Conservation (phyloP, 2,797 vertebrate species). For the Ataeniobius toweri region DNA sequence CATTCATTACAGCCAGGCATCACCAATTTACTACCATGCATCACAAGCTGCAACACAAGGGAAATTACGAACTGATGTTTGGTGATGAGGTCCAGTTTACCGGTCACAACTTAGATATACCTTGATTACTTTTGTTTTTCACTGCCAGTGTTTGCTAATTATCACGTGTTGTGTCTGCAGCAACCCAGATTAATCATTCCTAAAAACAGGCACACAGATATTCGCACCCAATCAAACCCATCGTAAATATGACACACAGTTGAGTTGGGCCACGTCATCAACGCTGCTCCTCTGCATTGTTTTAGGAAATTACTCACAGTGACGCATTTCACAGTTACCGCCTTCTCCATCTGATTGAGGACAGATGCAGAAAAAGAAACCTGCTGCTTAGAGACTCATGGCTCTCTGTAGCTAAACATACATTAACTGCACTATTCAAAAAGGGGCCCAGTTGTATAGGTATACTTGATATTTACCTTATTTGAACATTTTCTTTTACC, state of each 20-base stretch:
- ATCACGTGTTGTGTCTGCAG: background rate
- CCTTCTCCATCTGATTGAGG: slow-evolving; percentile 22
- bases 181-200: background rate
- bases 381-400: background rate
- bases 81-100: background rate
- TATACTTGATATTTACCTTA: background rate
- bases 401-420: background rate
- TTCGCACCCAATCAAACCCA: background rate
- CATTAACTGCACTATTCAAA: background rate
- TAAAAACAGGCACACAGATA: background rate
- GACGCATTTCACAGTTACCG: slow-evolving; percentile 15
- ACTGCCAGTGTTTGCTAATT: background rate
- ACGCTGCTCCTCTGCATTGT: slow-evolving; percentile 20
- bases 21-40: too few relatives aligned
- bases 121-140: background rate
- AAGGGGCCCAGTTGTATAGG: slow-evolving; percentile 14
- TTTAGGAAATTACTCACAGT: slow-evolving; percentile 26
- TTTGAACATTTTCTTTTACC: background rate
- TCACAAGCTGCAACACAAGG: background rate
- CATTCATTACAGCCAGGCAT: background rate
- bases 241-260: background rate
- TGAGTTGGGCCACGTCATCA: slow-evolving; percentile 6
- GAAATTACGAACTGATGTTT: background rate
- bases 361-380: slow-evolving; percentile 8
- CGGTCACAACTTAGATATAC: background rate